Percentiles rank a stretch among this genome's conserved stretches.
Evolutionary conservation across 2,797 vertebrate species (phyloP).

Genomic region (Xenops minutus): DNA sequence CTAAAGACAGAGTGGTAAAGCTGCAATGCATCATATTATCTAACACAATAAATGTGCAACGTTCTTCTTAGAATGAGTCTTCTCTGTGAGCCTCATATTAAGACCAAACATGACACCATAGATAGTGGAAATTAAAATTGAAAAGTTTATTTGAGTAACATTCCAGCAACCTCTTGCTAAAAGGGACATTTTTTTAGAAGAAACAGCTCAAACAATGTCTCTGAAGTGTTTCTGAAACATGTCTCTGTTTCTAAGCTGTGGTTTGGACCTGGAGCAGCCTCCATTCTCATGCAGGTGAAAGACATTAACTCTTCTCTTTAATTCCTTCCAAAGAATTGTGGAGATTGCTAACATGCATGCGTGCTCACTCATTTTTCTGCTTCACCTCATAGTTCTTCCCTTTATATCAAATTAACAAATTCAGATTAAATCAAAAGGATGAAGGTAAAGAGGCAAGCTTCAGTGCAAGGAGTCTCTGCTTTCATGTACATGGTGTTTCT

Average conservation of each 20-base stretch:
- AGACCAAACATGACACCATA: background rate
- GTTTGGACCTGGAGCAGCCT: background rate
- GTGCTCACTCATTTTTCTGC: background rate
- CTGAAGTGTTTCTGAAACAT: background rate
- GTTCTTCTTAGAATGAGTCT: background rate
- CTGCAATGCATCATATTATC: background rate
- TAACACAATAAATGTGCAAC: background rate
- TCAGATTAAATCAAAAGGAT: background rate
- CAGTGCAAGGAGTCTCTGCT: background rate
- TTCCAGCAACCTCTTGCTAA: background rate
- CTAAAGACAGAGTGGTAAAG: background rate
- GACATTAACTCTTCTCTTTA: background rate
- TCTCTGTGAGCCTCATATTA: background rate
- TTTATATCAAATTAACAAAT: background rate
- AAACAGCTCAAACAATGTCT: background rate
- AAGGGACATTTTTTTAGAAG: background rate
- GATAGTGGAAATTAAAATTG: background rate
- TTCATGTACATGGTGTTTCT: background rate
- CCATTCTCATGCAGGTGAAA: background rate
- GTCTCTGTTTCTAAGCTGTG: too few relatives aligned
- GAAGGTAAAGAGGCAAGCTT: background rate
- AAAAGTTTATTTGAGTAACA: background rate
- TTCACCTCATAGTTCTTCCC: background rate
- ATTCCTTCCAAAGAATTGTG: background rate
- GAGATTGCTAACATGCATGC: background rate